Evolutionary conservation across 2,888 invertebrate species (phyloP).

Genomic region (Drosophila neoperkinsi): DNA sequence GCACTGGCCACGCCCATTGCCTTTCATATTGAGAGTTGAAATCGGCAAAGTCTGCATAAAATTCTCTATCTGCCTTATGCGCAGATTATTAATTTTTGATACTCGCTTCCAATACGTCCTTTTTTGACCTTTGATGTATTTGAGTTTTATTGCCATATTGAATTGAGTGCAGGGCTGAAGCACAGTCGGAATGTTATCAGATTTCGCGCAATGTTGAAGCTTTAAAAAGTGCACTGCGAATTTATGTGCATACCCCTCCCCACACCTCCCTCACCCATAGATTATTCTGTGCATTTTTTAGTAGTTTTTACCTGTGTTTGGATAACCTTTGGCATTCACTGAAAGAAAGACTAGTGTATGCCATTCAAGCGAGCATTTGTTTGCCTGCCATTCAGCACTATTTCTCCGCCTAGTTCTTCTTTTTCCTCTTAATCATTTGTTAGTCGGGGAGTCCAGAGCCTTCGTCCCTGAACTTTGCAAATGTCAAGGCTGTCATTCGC

Average conservation of each 20-base stretch:
- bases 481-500: conserved; percentile 42
- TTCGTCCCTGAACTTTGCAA: conserved; percentile 49
- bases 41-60: conserved; percentile 38
- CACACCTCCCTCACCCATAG: neutral
- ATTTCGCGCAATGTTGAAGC: neutral
- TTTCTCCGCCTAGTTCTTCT: neutral
- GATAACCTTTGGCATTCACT: conserved; percentile 42
- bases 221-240: neutral
- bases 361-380: conserved; percentile 32
- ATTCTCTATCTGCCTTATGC: conserved; percentile 5
- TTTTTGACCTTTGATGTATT: conserved; percentile 18
- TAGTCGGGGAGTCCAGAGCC: neutral
- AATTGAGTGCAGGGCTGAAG: neutral
- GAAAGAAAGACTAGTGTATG: conserved; percentile 18
- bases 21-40: conserved; percentile 12
- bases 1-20: conserved; percentile 38
- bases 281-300: neutral
- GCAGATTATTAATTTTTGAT: conserved; percentile 42
- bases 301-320: conserved; percentile 17
- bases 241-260: neutral
- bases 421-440: neutral
- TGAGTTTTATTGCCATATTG: conserved; percentile 8
- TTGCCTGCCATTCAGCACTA: conserved; percentile 29
- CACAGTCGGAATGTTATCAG: neutral
- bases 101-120: conserved; percentile 22